These are phyloP conservation scores for Ecdyonurus torrentis DNA, from an alignment of 2,888 invertebrate species.

Conservation along the genomic window DNA sequence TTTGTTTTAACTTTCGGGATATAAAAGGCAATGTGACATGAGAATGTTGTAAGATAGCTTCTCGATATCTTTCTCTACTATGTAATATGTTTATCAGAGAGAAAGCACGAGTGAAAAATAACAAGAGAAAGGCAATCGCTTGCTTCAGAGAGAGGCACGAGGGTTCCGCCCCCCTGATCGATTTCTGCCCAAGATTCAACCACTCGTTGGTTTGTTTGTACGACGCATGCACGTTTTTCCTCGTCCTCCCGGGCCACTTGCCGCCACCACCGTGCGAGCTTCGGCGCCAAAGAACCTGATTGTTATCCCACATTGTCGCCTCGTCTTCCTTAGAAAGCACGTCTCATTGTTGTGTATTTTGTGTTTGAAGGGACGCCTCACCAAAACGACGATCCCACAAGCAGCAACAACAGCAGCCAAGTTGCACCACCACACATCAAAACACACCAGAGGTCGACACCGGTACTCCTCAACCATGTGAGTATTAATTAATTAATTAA, in stretches of 20 bases:
- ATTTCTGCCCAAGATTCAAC: neutral
- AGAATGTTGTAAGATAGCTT: no score
- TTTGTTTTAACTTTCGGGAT: no score
- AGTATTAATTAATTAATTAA: neutral
- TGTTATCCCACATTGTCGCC: neutral
- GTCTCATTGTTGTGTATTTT: neutral
- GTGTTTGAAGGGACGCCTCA: neutral
- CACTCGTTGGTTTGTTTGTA: neutral
- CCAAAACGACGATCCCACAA: neutral
- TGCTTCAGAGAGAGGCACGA: neutral
- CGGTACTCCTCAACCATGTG: neutral
- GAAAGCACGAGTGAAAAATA: neutral
- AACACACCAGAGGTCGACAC: neutral
- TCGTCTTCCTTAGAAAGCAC: neutral
- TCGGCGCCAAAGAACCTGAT: neutral
- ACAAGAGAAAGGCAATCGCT: neutral
- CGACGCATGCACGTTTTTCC: neutral
- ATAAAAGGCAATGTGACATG: no score
- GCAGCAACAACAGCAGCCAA: neutral
- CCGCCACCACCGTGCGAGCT: neutral
- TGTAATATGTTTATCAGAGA: no score
- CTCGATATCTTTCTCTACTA: no score
- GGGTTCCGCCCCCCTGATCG: neutral
- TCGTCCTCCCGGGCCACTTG: neutral
- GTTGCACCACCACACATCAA: neutral